A percentile compares a stretch with the other conserved stretches of the same genome.
Evolutionary conservation across 2,113 vertebrate species (phyloP).

Genomic region (Thermophis baileyi): DNA sequence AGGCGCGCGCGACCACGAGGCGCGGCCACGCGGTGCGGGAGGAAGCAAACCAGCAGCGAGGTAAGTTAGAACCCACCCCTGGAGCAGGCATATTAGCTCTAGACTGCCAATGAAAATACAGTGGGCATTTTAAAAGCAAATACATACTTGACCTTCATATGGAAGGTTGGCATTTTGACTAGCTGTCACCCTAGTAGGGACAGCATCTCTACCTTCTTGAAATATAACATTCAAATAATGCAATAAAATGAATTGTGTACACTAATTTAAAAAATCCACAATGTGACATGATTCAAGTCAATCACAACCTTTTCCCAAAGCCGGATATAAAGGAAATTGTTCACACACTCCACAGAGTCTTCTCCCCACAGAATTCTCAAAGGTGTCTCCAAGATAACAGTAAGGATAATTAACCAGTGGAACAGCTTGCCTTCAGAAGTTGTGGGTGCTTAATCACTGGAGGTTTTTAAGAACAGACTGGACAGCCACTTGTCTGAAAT

Average conservation of each 20-base stretch:
- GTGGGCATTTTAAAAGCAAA: background rate
- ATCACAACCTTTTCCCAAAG: background rate
- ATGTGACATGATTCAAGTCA: background rate
- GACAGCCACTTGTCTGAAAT: too few relatives aligned
- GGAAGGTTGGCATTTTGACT: background rate
- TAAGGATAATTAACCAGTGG: too few relatives aligned
- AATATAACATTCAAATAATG: background rate
- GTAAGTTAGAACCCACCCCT: too few relatives aligned
- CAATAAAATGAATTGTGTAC: background rate
- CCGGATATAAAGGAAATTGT: background rate
- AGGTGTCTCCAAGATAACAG: background rate
- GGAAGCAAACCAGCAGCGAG: too few relatives aligned
- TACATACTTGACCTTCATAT: background rate
- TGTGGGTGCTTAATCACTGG: too few relatives aligned
- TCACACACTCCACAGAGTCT: background rate
- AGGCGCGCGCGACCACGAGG: too few relatives aligned
- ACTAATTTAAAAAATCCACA: background rate
- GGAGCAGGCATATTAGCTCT: background rate
- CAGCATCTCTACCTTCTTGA: background rate
- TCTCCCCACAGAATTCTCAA: background rate
- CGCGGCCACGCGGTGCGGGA: too few relatives aligned
- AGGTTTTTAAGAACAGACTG: too few relatives aligned
- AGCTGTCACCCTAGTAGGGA: background rate
- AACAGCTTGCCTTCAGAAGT: too few relatives aligned
- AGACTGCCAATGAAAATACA: background rate